Evolutionary conservation across 2,888 invertebrate genomes (phyloP).

Genomic region (Agriopis aurantiaria): DNA sequence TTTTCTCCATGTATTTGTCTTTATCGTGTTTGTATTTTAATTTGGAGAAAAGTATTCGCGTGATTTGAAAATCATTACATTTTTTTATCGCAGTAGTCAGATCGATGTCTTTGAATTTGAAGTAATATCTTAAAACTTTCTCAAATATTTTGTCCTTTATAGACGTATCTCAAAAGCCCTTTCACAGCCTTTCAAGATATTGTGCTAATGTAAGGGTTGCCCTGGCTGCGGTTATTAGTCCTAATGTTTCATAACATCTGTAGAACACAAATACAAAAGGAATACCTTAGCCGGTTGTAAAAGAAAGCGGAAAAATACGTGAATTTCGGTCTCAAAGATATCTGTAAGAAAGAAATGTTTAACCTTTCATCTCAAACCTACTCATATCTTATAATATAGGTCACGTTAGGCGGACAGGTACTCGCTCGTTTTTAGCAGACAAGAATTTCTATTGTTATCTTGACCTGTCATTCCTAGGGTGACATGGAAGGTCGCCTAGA

Average conservation of each 20-base stretch:
- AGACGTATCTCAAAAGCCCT: conserved; percentile 1
- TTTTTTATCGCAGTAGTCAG: neutral
- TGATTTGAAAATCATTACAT: neutral
- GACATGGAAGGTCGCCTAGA: conserved; percentile 39
- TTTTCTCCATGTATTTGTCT: neutral
- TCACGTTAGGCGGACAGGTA: conserved; percentile 61
- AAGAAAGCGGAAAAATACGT: conserved; percentile 33
- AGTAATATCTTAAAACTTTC: neutral
- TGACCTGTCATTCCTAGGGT: conserved; percentile 46
- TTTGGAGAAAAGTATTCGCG: neutral
- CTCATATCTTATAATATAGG: conserved; percentile 51
- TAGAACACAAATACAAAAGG: conserved; percentile 19
- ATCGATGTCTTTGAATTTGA: neutral
- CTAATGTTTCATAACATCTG: conserved; percentile 15
- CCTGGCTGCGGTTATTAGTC: conserved; percentile 9
- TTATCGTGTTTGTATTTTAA: conserved; percentile 4
- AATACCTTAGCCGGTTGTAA: conserved; percentile 24
- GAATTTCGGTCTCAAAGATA: conserved; percentile 38
- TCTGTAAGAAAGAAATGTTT: conserved; percentile 44
- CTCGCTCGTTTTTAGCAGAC: conserved; percentile 65
- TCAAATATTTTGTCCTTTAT: neutral
- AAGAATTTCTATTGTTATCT: conserved; percentile 60
- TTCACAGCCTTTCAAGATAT: neutral
- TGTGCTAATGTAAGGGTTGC: conserved; percentile 6
- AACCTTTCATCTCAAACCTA: conserved; percentile 43